These are phyloP conservation scores for Pangasius mekongensis DNA, from an alignment of 2,797 vertebrate genomes.

Conservation along the genomic window DNA sequence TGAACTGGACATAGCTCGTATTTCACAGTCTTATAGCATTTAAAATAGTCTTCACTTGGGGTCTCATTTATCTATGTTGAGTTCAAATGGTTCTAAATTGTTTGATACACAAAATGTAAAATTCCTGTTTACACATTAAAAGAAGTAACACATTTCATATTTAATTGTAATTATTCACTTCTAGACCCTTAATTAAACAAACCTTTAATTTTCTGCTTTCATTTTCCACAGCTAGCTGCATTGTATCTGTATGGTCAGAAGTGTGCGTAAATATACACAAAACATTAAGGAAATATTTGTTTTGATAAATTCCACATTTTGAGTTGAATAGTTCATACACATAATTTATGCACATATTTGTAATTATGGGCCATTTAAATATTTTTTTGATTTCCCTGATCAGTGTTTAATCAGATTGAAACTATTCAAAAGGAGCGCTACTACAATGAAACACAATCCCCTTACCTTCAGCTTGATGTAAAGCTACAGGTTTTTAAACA, in stretches of 20 bases:
- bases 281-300: neutral
- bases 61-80: neutral
- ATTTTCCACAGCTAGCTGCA: neutral
- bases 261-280: neutral
- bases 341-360: neutral
- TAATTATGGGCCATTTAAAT: neutral
- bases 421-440: neutral
- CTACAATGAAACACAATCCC: neutral
- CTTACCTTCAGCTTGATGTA: neutral
- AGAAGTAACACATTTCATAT: neutral
- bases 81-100: neutral
- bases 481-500: neutral
- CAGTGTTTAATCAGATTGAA: neutral
- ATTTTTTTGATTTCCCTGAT: neutral
- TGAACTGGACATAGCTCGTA: conserved; percentile 7
- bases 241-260: neutral
- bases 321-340: no score
- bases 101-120: neutral
- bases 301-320: neutral
- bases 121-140: neutral
- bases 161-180: neutral
- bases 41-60: neutral
- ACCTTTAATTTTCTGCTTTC: neutral
- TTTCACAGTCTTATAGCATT: conserved; percentile 30
- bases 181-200: neutral